phyloP scores from a whole-genome alignment of 2,888 invertebrate species.

The Buathra laborator region DNA sequence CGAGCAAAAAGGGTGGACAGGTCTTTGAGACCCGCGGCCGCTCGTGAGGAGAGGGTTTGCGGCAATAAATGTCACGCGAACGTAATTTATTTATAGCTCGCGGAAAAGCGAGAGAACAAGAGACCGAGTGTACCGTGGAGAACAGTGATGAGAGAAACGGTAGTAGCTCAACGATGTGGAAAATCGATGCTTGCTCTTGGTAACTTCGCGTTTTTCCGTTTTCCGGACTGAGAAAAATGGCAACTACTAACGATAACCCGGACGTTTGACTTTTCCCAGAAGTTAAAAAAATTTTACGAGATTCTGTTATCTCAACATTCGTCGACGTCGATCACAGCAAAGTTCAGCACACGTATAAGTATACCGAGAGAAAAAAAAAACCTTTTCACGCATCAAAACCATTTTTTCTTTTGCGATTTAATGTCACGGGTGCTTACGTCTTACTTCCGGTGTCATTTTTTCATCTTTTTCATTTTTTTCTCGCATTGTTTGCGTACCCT shows the following conservation, averaged over 20 bases:
- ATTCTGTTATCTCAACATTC: too few relatives aligned
- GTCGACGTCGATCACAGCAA: too few relatives aligned
- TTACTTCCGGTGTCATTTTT: background rate
- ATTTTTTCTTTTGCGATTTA: constrained; percentile 37
- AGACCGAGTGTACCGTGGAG: constrained; percentile 21
- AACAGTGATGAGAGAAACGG: constrained; percentile 22
- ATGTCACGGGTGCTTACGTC: constrained; percentile 35
- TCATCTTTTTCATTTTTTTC: constrained; percentile 5
- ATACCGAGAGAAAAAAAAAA: too few relatives aligned
- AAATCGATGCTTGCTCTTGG: constrained; percentile 39
- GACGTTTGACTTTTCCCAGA: too few relatives aligned
- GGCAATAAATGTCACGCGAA: constrained; percentile 75
- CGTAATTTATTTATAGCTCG: constrained; percentile 75
- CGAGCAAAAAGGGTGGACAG: constrained; percentile 47
- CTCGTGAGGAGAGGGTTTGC: constrained; percentile 16
- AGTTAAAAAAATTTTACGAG: too few relatives aligned
- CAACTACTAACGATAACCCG: too few relatives aligned
- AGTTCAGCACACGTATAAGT: too few relatives aligned
- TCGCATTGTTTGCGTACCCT: too few relatives aligned
- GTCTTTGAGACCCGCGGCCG: constrained; percentile 42
- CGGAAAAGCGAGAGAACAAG: constrained; percentile 24
- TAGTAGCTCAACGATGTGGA: constrained; percentile 18
- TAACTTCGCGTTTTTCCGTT: background rate
- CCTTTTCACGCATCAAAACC: too few relatives aligned
- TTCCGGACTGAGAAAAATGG: background rate